These are phyloP conservation scores for Perca schrenkii DNA, from an alignment of 2,113 vertebrate genomes.

Conservation along the genomic window DNA sequence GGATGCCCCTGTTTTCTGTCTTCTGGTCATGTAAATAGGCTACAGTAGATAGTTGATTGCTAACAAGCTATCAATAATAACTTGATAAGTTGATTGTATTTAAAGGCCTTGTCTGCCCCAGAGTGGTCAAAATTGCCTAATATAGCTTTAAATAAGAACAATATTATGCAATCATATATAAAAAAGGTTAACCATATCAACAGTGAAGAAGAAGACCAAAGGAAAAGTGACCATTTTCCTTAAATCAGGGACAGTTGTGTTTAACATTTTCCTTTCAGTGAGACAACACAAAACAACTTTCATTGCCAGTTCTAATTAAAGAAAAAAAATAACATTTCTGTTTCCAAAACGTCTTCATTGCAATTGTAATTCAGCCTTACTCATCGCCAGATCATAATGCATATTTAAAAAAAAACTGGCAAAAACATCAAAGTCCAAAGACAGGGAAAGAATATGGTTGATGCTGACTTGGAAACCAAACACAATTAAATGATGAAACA, in stretches of 20 bases:
- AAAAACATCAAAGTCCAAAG: slow-evolving; percentile 53
- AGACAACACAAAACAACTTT: slow-evolving; percentile 25
- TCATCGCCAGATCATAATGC: slow-evolving; percentile 42
- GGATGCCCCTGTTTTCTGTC: background rate
- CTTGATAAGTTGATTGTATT: no score
- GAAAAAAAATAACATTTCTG: slow-evolving; percentile 23
- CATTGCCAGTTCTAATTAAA: slow-evolving; percentile 37
- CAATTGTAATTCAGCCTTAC: slow-evolving; percentile 28
- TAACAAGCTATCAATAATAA: background rate
- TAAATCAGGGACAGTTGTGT: slow-evolving; percentile 11
- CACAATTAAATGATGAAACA: slow-evolving; percentile 62
- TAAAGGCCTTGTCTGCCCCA: background rate
- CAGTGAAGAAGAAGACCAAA: slow-evolving; percentile 6
- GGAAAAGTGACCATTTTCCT: background rate
- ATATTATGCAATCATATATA: background rate
- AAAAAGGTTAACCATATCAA: background rate
- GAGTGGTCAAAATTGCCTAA: background rate
- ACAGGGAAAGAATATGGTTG: slow-evolving; percentile 51
- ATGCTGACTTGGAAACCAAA: slow-evolving; percentile 69
- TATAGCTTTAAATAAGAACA: background rate
- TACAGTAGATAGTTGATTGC: background rate
- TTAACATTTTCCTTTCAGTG: slow-evolving; percentile 32
- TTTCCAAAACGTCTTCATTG: slow-evolving; percentile 40
- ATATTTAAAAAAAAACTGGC: slow-evolving; percentile 45
- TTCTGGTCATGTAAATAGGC: background rate